phyloP scores from a whole-genome alignment of 2,797 vertebrate genomes.

The Hydrolagus colliei region DNA sequence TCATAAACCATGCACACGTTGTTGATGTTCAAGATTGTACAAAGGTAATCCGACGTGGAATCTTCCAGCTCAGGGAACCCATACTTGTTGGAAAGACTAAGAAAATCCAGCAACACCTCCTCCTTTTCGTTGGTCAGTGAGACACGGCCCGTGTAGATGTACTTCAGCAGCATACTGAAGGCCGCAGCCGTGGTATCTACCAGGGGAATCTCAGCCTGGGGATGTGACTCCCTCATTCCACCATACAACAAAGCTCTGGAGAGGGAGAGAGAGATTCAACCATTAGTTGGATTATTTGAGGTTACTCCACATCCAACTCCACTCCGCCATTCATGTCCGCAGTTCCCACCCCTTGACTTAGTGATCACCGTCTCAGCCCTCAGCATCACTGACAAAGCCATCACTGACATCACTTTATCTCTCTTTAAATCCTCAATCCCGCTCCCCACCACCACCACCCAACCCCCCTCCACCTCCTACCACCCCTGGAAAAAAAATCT shows the following conservation, averaged over 20 bases:
- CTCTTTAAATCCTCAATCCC: too few species aligned
- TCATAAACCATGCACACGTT: conserved; percentile 95
- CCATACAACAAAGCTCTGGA: conserved; percentile 83
- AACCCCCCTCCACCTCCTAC: too few species aligned
- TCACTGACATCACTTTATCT: too few species aligned
- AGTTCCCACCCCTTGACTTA: too few species aligned
- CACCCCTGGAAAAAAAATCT: too few species aligned
- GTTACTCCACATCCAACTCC: not conserved
- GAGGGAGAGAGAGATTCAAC: not conserved
- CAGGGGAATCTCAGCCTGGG: conserved; percentile 86
- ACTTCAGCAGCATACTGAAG: conserved; percentile 88
- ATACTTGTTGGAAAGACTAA: conserved; percentile 90
- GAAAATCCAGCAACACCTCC: conserved; percentile 87
- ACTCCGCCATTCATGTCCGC: too few species aligned
- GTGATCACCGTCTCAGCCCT: too few species aligned
- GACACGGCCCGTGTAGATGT: conserved; percentile 91
- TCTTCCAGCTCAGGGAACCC: conserved; percentile 91
- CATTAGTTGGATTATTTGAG: not conserved
- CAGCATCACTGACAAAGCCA: too few species aligned
- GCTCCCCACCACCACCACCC: too few species aligned
- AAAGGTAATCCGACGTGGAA: conserved; percentile 90
- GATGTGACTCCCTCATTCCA: conserved; percentile 89
- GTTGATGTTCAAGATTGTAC: conserved; percentile 84
- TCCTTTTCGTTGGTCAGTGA: conserved; percentile 85
- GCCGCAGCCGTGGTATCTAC: conserved; percentile 87